Percentiles rank a stretch among this genome's conserved stretches.
These are phyloP conservation scores for Drosophila truncata DNA, from an alignment of 1,140 invertebrate genomes.

Conservation along the genomic window DNA sequence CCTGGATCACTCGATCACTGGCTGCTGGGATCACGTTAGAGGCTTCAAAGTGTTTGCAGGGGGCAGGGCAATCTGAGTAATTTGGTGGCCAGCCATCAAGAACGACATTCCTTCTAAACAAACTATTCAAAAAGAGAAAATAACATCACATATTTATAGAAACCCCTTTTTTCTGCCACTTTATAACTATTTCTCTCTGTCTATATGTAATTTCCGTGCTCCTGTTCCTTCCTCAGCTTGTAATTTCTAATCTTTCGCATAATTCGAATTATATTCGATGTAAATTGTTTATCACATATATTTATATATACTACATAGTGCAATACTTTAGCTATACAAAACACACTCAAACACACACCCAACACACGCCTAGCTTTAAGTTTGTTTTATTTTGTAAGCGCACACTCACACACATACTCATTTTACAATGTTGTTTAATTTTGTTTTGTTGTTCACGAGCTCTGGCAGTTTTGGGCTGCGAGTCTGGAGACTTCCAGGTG, in stretches of 20 bases:
- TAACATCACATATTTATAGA: slow-evolving; percentile 41
- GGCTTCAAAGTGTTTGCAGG: slow-evolving; percentile 68
- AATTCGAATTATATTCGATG: slow-evolving; percentile 51
- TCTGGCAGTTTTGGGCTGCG: slow-evolving; percentile 54
- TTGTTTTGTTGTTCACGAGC: slow-evolving; percentile 54
- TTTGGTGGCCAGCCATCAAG: slow-evolving; percentile 35
- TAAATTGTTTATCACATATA: slow-evolving; percentile 79
- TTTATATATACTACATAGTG: slow-evolving; percentile 69
- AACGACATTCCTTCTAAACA: slow-evolving; percentile 50
- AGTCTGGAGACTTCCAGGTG: slow-evolving; percentile 71
- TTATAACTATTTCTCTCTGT: slow-evolving; percentile 6
- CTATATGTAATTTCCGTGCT: slow-evolving; percentile 7
- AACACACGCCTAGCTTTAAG: slow-evolving; percentile 60
- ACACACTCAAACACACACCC: slow-evolving; percentile 40
- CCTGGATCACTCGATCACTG: slow-evolving; percentile 20
- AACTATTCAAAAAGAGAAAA: slow-evolving; percentile 34
- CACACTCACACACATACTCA: slow-evolving; percentile 46
- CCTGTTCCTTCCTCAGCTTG: slow-evolving; percentile 39
- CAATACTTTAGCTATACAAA: slow-evolving; percentile 72
- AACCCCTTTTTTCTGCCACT: slow-evolving; percentile 23
- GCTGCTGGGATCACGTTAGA: slow-evolving; percentile 61
- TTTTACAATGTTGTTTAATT: slow-evolving; percentile 60
- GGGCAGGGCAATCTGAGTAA: slow-evolving; percentile 44
- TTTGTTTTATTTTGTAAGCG: slow-evolving; percentile 70
- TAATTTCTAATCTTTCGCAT: slow-evolving; percentile 34